Percentiles rank a stretch among this genome's conserved stretches.
Conservation (phyloP, 2,888 invertebrate species). For the Chloroclysta siterata region DNA sequence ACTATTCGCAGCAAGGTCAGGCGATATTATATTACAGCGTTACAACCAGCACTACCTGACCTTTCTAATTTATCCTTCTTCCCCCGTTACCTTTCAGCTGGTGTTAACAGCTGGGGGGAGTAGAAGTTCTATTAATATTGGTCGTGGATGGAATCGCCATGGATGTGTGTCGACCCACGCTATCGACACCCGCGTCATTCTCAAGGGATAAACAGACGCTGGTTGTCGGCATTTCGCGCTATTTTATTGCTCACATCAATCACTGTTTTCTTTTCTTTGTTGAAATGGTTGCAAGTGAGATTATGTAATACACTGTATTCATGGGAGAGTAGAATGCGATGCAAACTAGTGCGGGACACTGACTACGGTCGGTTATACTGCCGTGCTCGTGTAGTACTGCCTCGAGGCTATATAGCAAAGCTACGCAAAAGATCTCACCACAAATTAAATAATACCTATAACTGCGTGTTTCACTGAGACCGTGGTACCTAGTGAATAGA, state of each 20-base stretch:
- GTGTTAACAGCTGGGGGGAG: slow-evolving; percentile 40
- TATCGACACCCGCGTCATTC: slow-evolving; percentile 66
- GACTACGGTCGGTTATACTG: background rate
- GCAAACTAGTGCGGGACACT: background rate
- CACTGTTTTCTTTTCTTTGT: slow-evolving; percentile 34
- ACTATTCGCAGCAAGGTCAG: slow-evolving; percentile 82
- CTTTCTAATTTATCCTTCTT: slow-evolving; percentile 38
- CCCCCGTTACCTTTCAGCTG: slow-evolving; percentile 36
- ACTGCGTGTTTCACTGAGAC: no score
- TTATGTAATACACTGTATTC: background rate
- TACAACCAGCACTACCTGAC: slow-evolving; percentile 53
- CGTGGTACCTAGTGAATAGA: no score
- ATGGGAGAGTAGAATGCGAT: background rate
- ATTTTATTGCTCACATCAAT: slow-evolving; percentile 44
- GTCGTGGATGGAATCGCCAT: slow-evolving; percentile 56
- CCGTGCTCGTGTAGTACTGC: background rate
- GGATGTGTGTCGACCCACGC: slow-evolving; percentile 65
- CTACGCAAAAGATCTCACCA: background rate
- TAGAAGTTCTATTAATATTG: slow-evolving; percentile 54
- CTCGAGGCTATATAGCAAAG: background rate
- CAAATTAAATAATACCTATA: no score
- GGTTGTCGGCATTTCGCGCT: slow-evolving; percentile 43
- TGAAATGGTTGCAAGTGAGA: slow-evolving; percentile 6
- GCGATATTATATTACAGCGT: slow-evolving; percentile 79
- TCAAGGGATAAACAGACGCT: slow-evolving; percentile 59